Percentiles rank a stretch among this genome's conserved stretches.
These are phyloP conservation scores for Peromyscus maniculatus DNA, from an alignment of 2,113 vertebrate genomes.

Conservation along the genomic window DNA sequence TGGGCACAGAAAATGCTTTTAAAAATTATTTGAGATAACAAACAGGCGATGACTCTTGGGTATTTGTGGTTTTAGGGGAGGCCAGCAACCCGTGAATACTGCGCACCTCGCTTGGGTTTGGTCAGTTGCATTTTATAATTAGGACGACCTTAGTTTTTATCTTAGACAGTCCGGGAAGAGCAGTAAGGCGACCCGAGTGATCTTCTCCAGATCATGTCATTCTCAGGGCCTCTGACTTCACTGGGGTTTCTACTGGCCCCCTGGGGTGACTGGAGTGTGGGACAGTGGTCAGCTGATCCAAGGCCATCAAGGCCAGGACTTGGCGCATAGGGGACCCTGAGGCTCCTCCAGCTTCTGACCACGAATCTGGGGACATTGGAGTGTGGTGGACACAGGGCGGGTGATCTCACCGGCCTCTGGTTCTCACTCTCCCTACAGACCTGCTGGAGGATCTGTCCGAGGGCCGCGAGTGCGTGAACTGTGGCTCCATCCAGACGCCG, in stretches of 20 bases:
- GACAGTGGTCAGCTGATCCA: background rate
- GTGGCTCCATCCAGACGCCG: conserved; percentile 98
- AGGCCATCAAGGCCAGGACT: background rate
- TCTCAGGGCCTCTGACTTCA: background rate
- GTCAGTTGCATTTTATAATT: background rate
- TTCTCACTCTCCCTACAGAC: conserved; percentile 84
- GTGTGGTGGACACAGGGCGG: background rate
- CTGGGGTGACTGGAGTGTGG: background rate
- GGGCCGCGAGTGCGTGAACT: conserved; percentile 98
- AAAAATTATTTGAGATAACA: background rate
- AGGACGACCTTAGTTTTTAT: conserved; percentile 50
- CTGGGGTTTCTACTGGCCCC: no score
- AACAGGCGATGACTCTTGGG: background rate
- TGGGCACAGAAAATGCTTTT: background rate
- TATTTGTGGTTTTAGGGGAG: background rate
- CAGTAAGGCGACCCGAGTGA: background rate
- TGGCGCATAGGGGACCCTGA: background rate
- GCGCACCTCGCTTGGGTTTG: background rate
- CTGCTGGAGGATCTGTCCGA: conserved; percentile 97
- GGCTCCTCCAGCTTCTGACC: background rate
- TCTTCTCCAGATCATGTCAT: background rate
- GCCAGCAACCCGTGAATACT: background rate
- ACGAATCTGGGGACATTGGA: background rate
- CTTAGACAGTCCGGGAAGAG: background rate
- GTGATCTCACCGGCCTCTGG: background rate